These are phyloP conservation scores for Ormyrus nitidulus DNA, from an alignment of 2,888 invertebrate species.

Conservation along the genomic window DNA sequence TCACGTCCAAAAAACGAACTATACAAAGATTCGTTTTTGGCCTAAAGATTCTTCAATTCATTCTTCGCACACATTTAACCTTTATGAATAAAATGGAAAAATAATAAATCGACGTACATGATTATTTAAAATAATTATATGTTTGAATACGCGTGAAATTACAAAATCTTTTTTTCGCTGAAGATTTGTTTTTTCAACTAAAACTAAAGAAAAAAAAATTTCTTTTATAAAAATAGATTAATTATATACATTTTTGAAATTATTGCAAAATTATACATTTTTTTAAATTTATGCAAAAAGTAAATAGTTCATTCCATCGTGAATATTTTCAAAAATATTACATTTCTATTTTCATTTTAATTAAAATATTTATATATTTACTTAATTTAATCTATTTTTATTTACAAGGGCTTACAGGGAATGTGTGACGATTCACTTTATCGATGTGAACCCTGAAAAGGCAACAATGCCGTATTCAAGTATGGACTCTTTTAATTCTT, in stretches of 20 bases:
- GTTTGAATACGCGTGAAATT: background rate
- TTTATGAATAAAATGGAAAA: conserved; percentile 34
- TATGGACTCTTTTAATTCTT: background rate
- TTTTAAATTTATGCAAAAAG: too few species aligned
- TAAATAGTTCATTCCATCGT: too few species aligned
- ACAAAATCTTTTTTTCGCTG: conserved; percentile 12
- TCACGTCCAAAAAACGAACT: conserved; percentile 51
- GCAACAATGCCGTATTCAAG: conserved; percentile 38
- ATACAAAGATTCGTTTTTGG: conserved; percentile 41
- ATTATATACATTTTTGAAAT: background rate
- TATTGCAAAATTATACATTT: background rate
- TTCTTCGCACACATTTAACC: conserved; percentile 30
- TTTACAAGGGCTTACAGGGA: conserved; percentile 51
- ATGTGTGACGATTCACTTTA: conserved; percentile 62
- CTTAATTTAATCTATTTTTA: too few species aligned
- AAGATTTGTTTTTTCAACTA: background rate
- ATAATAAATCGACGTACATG: conserved; percentile 11
- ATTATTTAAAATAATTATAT: background rate
- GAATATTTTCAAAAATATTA: too few species aligned
- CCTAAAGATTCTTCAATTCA: conserved; percentile 44
- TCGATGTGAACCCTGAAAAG: conserved; percentile 49
- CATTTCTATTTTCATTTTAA: too few species aligned
- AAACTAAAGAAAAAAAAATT: conserved; percentile 3
- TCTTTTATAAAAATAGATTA: background rate
- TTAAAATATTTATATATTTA: too few species aligned